phyloP scores from a whole-genome alignment of 2,113 vertebrate species.

The Delphinapterus leucas region DNA sequence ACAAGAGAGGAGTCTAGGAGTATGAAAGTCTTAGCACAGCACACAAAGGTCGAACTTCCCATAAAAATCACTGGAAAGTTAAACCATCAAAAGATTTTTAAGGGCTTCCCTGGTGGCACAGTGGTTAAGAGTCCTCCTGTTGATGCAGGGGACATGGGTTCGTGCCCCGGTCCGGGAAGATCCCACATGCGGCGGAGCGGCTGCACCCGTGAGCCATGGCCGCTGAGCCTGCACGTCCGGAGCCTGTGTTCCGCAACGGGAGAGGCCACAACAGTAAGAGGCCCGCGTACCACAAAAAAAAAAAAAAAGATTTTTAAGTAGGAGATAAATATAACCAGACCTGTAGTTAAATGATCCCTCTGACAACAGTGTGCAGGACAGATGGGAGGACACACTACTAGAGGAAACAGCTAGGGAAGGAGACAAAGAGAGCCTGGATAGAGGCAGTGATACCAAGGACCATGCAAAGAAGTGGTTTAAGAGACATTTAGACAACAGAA shows the following conservation, averaged over 20 bases:
- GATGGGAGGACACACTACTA: not conserved
- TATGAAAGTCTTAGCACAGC: not conserved
- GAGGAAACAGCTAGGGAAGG: not conserved
- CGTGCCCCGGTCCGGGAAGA: no score
- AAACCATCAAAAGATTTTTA: not conserved
- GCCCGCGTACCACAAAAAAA: no score
- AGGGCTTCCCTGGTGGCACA: not conserved
- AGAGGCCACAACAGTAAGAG: no score
- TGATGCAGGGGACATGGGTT: no score
- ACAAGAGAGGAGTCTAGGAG: not conserved
- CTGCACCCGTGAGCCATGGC: no score
- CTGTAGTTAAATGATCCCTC: not conserved
- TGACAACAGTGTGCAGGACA: not conserved
- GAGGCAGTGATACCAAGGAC: not conserved
- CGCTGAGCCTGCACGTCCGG: no score
- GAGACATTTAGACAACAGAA: not conserved
- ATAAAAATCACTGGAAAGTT: not conserved
- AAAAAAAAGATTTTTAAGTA: not conserved
- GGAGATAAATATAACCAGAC: not conserved
- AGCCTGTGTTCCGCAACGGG: no score
- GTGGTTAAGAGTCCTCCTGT: no score
- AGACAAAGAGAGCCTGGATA: not conserved
- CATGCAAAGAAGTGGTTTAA: not conserved
- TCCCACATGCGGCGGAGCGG: no score
- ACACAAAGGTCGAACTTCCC: not conserved